phyloP scores from a whole-genome alignment of 2,797 vertebrate species.

The Sebastes miniatus region DNA sequence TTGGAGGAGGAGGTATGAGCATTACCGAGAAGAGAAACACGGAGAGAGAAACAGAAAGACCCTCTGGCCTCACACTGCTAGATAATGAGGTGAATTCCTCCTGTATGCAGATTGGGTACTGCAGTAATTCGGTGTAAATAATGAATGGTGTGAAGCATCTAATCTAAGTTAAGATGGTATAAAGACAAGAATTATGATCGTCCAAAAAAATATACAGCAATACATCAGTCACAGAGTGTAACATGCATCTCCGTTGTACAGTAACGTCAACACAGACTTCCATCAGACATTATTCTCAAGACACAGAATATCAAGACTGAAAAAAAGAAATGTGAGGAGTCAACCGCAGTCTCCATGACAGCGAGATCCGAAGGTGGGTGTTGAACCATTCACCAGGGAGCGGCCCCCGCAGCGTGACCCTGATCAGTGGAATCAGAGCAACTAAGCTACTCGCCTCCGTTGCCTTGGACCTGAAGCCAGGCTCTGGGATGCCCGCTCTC shows the following conservation, averaged over 20 bases:
- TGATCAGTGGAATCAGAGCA: slow-evolving; percentile 50
- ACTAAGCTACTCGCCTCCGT: slow-evolving; percentile 20
- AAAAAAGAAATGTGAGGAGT: slow-evolving; percentile 41
- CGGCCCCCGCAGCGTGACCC: slow-evolving; percentile 53
- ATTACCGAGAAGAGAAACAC: neutral
- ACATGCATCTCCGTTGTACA: neutral
- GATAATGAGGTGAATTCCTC: slow-evolving; percentile 15
- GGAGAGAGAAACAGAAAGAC: neutral
- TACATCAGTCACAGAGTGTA: neutral
- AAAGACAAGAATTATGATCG: neutral
- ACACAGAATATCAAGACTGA: slow-evolving; percentile 12
- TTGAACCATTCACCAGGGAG: slow-evolving; percentile 43
- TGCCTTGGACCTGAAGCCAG: slow-evolving; percentile 36
- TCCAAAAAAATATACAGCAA: neutral
- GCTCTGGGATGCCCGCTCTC: slow-evolving; percentile 4
- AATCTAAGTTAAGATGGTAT: neutral
- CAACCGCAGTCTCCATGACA: slow-evolving; percentile 67
- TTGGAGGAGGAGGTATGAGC: neutral
- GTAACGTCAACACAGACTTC: neutral
- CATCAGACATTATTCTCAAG: slow-evolving; percentile 22
- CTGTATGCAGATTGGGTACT: neutral
- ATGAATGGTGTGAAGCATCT: neutral
- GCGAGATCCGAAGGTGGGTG: slow-evolving; percentile 49
- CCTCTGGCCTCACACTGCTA: neutral
- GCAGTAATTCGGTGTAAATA: neutral